These are phyloP conservation scores for Butorides virescens DNA, from an alignment of 2,113 vertebrate species.

Conservation along the genomic window DNA sequence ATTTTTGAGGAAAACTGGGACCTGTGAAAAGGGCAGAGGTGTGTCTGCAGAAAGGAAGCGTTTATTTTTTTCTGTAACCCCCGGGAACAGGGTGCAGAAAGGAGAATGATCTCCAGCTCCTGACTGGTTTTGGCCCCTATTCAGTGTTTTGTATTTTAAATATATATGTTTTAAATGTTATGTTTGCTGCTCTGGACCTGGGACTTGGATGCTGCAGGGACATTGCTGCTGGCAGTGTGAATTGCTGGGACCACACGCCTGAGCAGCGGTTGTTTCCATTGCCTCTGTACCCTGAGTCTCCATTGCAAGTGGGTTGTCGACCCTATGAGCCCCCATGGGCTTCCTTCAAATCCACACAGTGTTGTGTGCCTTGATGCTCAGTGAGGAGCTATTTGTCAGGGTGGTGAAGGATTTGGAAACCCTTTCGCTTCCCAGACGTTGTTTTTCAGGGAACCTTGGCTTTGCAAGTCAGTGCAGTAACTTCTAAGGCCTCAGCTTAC, in stretches of 20 bases:
- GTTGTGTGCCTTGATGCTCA: background rate
- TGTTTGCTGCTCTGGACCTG: background rate
- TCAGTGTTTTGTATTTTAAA: background rate
- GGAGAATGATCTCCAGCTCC: background rate
- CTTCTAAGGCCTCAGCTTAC: background rate
- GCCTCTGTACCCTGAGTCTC: background rate
- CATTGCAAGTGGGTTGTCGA: background rate
- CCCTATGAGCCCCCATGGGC: background rate
- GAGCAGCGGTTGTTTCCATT: accelerated
- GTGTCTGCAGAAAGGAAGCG: background rate
- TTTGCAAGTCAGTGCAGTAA: too few species aligned
- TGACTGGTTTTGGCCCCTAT: background rate
- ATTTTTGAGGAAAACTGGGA: background rate
- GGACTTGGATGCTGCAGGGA: background rate
- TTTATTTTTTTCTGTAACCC: background rate
- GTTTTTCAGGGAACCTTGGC: too few species aligned
- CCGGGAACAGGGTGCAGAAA: background rate
- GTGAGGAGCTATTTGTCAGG: background rate
- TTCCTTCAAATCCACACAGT: background rate
- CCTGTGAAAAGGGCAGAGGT: background rate
- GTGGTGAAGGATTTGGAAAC: too few species aligned
- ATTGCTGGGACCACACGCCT: background rate
- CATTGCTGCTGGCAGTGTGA: background rate
- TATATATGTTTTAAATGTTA: too few species aligned
- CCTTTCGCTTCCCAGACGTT: too few species aligned